These are phyloP conservation scores for Drosophila bocqueti DNA, from an alignment of 1,140 invertebrate species.

Conservation along the genomic window DNA sequence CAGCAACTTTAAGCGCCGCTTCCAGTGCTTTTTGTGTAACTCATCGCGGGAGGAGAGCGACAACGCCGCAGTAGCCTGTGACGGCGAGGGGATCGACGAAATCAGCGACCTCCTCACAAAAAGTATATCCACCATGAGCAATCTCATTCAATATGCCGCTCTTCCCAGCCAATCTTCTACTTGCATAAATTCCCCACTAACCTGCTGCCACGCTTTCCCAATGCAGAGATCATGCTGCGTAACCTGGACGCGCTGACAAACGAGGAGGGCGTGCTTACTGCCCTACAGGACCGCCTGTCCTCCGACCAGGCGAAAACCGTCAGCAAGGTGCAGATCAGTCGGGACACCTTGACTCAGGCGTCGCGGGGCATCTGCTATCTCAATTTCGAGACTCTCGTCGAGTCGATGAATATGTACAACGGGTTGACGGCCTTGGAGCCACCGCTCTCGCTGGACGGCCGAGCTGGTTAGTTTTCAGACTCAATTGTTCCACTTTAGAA, in stretches of 20 bases:
- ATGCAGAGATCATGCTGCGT: slow-evolving; percentile 92
- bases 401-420: slow-evolving; percentile 92
- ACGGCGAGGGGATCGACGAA: slow-evolving; percentile 93
- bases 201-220: slow-evolving; percentile 43
- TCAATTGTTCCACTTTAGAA: no score
- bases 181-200: slow-evolving; percentile 19
- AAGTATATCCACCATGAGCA: slow-evolving; percentile 86
- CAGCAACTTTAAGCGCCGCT: slow-evolving; percentile 96
- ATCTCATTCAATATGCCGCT: slow-evolving; percentile 54
- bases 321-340: slow-evolving; percentile 91
- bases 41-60: slow-evolving; percentile 91
- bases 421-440: slow-evolving; percentile 87
- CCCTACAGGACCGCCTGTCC: slow-evolving; percentile 89
- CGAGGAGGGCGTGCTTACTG: slow-evolving; percentile 92
- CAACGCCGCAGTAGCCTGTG: slow-evolving; percentile 82
- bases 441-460: slow-evolving; percentile 88
- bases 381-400: slow-evolving; percentile 93
- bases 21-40: slow-evolving; percentile 95
- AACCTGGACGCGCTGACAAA: slow-evolving; percentile 94
- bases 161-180: slow-evolving; percentile 35
- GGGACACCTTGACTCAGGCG: slow-evolving; percentile 92
- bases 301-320: slow-evolving; percentile 88
- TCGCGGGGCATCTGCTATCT: slow-evolving; percentile 94
- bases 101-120: slow-evolving; percentile 95
- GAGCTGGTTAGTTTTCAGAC: slow-evolving; percentile 86